Conservation (phyloP, 1,140 invertebrate genomes). For the Charaxes varanes region DNA sequence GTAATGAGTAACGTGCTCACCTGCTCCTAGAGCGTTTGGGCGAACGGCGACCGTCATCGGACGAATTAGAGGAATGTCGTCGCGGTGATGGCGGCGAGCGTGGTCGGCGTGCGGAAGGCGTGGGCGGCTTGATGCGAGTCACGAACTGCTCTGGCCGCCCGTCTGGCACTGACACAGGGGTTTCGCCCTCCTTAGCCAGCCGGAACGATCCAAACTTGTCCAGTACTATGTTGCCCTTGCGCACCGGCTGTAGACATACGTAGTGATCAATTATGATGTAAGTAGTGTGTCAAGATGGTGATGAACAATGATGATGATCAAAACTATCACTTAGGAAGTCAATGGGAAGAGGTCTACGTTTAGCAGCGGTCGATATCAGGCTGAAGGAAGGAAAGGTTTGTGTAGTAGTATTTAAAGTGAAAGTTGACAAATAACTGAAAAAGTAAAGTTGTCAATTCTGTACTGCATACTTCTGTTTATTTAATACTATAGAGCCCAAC, state of each 20-base stretch:
- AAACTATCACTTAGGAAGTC: too few relatives aligned
- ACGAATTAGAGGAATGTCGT: slow-evolving; percentile 58
- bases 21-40: slow-evolving; percentile 72
- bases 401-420: too few relatives aligned
- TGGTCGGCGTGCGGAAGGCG: slow-evolving; percentile 43
- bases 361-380: too few relatives aligned
- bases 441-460: too few relatives aligned
- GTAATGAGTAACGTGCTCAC: too few relatives aligned
- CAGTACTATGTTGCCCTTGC: slow-evolving; percentile 74
- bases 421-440: too few relatives aligned
- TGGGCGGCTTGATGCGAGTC: slow-evolving; percentile 60
- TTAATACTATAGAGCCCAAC: too few relatives aligned
- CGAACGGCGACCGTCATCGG: slow-evolving; percentile 55
- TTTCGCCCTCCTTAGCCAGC: slow-evolving; percentile 72
- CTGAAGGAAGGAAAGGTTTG: too few relatives aligned
- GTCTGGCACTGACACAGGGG: slow-evolving; percentile 54
- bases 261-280: neutral
- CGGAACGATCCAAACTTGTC: slow-evolving; percentile 81
- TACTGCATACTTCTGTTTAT: too few relatives aligned
- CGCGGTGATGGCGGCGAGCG: slow-evolving; percentile 69
- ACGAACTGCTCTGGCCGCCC: slow-evolving; percentile 71
- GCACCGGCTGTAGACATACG: slow-evolving; percentile 33
- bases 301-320: too few relatives aligned
- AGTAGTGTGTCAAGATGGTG: neutral
- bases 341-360: too few relatives aligned